Conservation (phyloP, 2,113 vertebrate genomes). For the Pteropus alecto region DNA sequence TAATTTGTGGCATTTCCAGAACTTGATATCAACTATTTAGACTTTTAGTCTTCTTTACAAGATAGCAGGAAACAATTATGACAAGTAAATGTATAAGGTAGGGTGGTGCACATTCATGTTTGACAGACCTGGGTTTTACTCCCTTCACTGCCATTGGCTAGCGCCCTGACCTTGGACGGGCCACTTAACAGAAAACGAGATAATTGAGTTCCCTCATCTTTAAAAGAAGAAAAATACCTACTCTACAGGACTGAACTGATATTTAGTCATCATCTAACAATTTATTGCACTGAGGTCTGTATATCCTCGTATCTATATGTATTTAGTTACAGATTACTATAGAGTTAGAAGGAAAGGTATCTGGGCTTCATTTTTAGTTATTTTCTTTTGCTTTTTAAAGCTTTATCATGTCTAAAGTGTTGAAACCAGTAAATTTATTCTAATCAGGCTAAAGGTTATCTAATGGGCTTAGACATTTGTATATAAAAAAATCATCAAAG, state of each 20-base stretch:
- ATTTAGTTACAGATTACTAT: neutral
- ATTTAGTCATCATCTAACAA: neutral
- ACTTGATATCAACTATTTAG: neutral
- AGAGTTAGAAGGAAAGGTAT: neutral
- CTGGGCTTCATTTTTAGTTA: neutral
- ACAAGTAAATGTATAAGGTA: neutral
- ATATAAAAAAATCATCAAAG: neutral
- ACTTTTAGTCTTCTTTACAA: neutral
- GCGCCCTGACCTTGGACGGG: neutral
- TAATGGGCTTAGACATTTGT: neutral
- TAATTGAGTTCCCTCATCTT: neutral
- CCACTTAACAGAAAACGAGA: neutral
- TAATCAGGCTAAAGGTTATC: neutral
- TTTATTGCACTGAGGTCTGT: neutral
- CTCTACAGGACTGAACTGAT: neutral
- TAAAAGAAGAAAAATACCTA: neutral
- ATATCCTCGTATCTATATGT: neutral
- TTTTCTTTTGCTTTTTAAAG: neutral
- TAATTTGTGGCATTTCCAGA: neutral
- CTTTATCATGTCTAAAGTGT: neutral
- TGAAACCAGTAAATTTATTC: constrained; percentile 11
- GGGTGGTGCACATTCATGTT: neutral
- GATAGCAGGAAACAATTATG: neutral
- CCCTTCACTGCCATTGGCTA: neutral
- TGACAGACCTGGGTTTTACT: neutral